Conservation (phyloP, 2,888 invertebrate genomes). For the Cephus nigrinus region DNA sequence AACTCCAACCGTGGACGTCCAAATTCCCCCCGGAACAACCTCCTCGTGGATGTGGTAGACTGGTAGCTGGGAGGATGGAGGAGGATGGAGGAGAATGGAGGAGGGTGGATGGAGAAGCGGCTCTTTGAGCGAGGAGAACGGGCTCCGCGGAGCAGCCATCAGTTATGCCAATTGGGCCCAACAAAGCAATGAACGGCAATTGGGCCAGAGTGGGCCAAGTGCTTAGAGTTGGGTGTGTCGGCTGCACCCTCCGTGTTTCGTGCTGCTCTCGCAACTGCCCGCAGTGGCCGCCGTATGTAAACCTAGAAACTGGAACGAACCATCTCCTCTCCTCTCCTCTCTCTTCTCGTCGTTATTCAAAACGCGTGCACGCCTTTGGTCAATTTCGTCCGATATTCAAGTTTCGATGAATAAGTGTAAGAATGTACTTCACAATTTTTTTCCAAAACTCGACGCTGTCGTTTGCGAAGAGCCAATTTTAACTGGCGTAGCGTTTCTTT, state of each 20-base stretch:
- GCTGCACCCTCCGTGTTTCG: constrained; percentile 6
- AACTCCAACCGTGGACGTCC: too few relatives aligned
- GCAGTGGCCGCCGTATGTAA: neutral
- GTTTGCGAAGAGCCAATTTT: too few relatives aligned
- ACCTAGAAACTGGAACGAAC: too few relatives aligned
- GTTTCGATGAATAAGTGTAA: too few relatives aligned
- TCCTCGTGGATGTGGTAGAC: too few relatives aligned
- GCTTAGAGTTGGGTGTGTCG: constrained; percentile 14
- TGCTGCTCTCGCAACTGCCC: neutral
- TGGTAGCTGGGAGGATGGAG: too few relatives aligned
- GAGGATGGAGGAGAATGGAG: too few relatives aligned
- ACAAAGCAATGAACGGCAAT: constrained; percentile 63
- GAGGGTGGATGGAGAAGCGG: constrained; percentile 13
- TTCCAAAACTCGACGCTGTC: too few relatives aligned
- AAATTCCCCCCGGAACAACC: too few relatives aligned
- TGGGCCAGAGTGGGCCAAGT: constrained; percentile 30
- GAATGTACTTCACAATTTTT: too few relatives aligned
- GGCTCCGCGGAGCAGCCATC: constrained; percentile 58
- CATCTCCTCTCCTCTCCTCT: neutral
- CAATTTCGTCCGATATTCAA: constrained; percentile 6
- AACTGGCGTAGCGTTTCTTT: too few relatives aligned
- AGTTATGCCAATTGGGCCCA: constrained; percentile 63
- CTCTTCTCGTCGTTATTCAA: too few relatives aligned
- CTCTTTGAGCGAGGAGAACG: constrained; percentile 49
- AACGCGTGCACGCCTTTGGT: neutral